These are phyloP conservation scores for Trigoniulus corallinus DNA, from an alignment of 1,140 invertebrate species.

Conservation along the genomic window DNA sequence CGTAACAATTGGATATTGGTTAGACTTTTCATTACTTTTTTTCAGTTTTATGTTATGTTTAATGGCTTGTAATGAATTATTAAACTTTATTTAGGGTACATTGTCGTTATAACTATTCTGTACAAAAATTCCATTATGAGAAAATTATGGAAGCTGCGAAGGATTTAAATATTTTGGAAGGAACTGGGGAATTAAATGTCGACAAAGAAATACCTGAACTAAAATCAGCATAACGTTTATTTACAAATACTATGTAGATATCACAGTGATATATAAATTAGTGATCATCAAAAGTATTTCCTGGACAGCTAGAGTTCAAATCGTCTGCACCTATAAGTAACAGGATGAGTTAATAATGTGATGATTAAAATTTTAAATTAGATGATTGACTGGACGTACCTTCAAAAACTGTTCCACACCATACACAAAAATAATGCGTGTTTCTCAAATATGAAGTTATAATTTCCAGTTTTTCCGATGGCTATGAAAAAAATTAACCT, in stretches of 20 bases:
- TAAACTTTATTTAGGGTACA: neutral
- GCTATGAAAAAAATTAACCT: slow-evolving; percentile 18
- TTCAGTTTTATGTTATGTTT: too few relatives aligned
- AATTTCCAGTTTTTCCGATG: slow-evolving; percentile 38
- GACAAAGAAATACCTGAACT: neutral
- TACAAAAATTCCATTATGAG: neutral
- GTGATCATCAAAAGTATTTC: slow-evolving; percentile 42
- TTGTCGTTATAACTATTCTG: neutral
- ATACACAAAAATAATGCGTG: slow-evolving; percentile 56
- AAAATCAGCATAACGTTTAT: too few relatives aligned
- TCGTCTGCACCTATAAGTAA: slow-evolving; percentile 36
- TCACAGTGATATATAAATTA: slow-evolving; percentile 16
- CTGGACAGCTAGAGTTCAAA: slow-evolving; percentile 46
- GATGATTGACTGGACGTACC: neutral
- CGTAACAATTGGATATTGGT: neutral
- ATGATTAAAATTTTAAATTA: neutral
- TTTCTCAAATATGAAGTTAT: slow-evolving; percentile 47
- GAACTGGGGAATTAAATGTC: neutral
- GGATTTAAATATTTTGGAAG: neutral
- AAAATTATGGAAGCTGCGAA: neutral
- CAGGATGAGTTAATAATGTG: slow-evolving; percentile 2
- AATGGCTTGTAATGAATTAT: neutral
- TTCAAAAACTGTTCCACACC: slow-evolving; percentile 51
- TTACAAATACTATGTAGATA: too few relatives aligned
- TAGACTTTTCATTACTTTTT: neutral